A percentile compares a stretch with the other conserved stretches of the same genome.
Evolutionary conservation across 2,797 vertebrate species (phyloP).

Genomic region (Cyprinodon diabolis): DNA sequence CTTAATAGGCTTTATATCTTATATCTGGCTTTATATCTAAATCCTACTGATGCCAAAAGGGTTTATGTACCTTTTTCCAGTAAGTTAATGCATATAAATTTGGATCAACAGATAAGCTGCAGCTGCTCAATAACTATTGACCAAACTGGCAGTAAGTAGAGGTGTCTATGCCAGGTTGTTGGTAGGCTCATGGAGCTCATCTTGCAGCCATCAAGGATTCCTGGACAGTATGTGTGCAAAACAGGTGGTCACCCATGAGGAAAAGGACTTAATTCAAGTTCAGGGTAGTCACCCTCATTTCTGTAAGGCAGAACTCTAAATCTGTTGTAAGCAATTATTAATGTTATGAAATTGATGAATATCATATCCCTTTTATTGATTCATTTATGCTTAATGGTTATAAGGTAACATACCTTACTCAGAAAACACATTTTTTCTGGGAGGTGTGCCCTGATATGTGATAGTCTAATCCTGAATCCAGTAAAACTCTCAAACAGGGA

Average conservation of each 20-base stretch:
- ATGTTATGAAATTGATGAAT: background rate
- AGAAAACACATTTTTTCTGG: background rate
- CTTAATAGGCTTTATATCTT: background rate
- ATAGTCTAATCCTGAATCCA: background rate
- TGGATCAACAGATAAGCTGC: slow-evolving; percentile 62
- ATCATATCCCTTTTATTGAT: background rate
- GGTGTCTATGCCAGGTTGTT: slow-evolving; percentile 67
- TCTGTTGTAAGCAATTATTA: background rate
- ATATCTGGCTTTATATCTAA: background rate
- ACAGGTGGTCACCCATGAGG: slow-evolving; percentile 59
- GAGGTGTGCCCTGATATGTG: background rate
- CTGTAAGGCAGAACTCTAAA: background rate
- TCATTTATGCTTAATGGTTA: background rate
- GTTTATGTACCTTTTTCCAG: background rate
- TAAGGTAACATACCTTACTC: background rate
- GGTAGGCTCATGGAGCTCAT: slow-evolving; percentile 71
- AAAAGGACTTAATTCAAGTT: slow-evolving; percentile 29
- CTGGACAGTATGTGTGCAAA: slow-evolving; percentile 62
- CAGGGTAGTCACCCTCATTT: slow-evolving; percentile 11
- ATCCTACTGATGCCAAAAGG: background rate
- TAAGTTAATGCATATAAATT: slow-evolving; percentile 5
- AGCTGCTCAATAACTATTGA: slow-evolving; percentile 69
- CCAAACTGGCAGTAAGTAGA: slow-evolving; percentile 65
- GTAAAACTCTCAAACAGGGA: background rate
- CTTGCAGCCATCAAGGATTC: slow-evolving; percentile 57